These are phyloP conservation scores for Theretra japonica DNA, from an alignment of 2,888 invertebrate species.

Conservation along the genomic window DNA sequence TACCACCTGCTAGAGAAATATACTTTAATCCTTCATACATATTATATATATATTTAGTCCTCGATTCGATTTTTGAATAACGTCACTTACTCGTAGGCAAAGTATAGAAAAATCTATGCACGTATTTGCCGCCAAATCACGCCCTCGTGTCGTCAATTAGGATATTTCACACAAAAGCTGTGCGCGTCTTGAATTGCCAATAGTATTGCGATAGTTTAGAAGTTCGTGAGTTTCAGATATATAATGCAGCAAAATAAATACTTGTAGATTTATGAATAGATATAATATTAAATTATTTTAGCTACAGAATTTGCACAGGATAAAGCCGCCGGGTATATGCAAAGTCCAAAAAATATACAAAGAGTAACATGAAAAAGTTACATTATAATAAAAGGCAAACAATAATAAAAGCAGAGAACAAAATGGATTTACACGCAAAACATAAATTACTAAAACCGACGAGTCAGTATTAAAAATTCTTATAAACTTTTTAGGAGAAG, in stretches of 20 bases:
- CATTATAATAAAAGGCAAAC: background rate
- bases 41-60: background rate
- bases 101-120: background rate
- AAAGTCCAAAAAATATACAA: background rate
- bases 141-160: background rate
- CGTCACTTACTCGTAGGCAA: background rate
- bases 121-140: constrained; percentile 9
- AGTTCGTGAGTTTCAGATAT: background rate
- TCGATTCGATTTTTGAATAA: background rate
- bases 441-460: background rate
- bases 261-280: background rate
- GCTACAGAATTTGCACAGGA: no score
- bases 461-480: background rate
- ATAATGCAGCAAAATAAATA: background rate
- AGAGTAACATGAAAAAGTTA: background rate
- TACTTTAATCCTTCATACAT: background rate
- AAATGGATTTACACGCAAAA: background rate
- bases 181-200: constrained; percentile 3
- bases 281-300: background rate
- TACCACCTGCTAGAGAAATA: background rate
- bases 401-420: background rate
- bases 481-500: no score
- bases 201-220: background rate
- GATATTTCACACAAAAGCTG: background rate
- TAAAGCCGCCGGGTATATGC: background rate